A percentile compares a stretch with the other conserved stretches of the same genome.
Evolutionary conservation across 1,140 invertebrate genomes (phyloP).

Genomic region (Drosophila asahinai): DNA sequence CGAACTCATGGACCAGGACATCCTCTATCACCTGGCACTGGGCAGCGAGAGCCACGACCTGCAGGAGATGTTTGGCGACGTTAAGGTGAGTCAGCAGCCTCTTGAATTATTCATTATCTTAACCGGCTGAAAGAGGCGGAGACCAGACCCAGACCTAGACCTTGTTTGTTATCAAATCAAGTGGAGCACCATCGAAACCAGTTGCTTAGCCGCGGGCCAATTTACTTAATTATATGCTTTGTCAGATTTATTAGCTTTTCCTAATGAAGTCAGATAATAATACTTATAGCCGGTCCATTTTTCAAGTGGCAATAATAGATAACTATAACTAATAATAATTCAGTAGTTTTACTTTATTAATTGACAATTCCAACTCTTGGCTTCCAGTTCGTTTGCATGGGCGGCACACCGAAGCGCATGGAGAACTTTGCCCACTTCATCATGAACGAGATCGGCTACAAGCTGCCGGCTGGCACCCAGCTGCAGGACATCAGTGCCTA

Average conservation of each 20-base stretch:
- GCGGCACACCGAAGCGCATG: slow-evolving; percentile 97
- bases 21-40: slow-evolving; percentile 96
- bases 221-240: slow-evolving; percentile 23
- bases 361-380: slow-evolving; percentile 3
- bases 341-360: neutral
- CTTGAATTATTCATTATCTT: slow-evolving; percentile 16
- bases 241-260: slow-evolving; percentile 6
- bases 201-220: slow-evolving; percentile 12
- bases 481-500: slow-evolving; percentile 95
- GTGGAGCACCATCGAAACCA: slow-evolving; percentile 30
- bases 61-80: slow-evolving; percentile 97
- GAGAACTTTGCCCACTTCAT: slow-evolving; percentile 96
- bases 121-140: slow-evolving; percentile 6
- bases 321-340: neutral
- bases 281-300: neutral
- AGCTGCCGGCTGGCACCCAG: slow-evolving; percentile 94
- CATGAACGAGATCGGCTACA: slow-evolving; percentile 95
- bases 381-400: slow-evolving; percentile 97
- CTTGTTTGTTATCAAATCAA: slow-evolving; percentile 45
- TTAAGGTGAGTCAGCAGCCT: slow-evolving; percentile 90
- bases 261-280: slow-evolving; percentile 9
- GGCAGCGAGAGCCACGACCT: slow-evolving; percentile 96
- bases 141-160: slow-evolving; percentile 46
- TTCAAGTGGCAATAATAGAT: neutral
- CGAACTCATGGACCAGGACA: slow-evolving; percentile 96